Base-by-base conservation (phyloP, 2,888 invertebrate genomes). In the Lepidonotus clava region DNA sequence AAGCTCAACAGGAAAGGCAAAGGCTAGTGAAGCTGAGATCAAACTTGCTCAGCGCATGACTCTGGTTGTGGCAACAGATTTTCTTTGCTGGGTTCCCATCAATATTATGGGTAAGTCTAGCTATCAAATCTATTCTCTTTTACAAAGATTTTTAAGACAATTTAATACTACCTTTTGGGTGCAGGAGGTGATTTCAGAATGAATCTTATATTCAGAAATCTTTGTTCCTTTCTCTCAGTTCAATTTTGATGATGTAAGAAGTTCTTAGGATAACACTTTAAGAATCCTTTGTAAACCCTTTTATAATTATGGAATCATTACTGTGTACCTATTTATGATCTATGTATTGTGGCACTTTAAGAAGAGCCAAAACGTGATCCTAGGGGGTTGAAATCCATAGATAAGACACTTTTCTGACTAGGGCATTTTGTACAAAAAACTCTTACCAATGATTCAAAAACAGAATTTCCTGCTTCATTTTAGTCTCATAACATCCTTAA, bases 51-150 rank as follows among this genome's bases (percentile, higher is more conserved):
- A 71, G 34, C 24, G 77, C 5, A 53, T 86, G 51, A 77, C 61
- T 4, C 36, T 86, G 32, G 77, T 86, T 18, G 86, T 86, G 4
- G 76, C 77, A 6, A 86, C 86, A 11, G 77, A 77, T 36, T 86
- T 86, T 36, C 77, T 71, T n/a, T 86, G 86, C 77, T 86, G 86
- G 86, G 86, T 86, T 11, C 86, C 86, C 21, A 86, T 86, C 24
- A 86, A 86, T 34, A 40, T 86, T 1, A 77, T 85, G 85, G 85
- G 85, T 85, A 46, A 85, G 85, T 46, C 18, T 8, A 11, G 18
- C 46, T 11, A 11, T 11, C 18, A 56, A n/a, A 8, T n/a, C 14
- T 56, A 56, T 56, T 11, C 46, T 11, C 8, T 11, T 46, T 11
- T 46, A 46, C 8, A 46, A 11, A 46, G 46, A 46, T 46, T 46